phyloP scores from a whole-genome alignment of 2,888 invertebrate species.

The Octonoba sinensis region DNA sequence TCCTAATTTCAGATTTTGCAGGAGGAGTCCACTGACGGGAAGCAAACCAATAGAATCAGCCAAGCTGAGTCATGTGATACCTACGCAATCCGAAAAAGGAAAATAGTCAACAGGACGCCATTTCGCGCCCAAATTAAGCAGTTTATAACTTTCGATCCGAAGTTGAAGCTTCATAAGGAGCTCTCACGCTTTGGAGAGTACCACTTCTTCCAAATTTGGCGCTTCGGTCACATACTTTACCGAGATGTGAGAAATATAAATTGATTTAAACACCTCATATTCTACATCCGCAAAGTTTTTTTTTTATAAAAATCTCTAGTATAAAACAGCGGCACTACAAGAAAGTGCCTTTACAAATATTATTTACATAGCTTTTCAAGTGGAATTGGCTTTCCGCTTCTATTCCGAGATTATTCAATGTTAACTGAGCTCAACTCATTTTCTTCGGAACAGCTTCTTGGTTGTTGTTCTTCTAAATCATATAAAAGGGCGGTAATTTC shows the following conservation, averaged over 20 bases:
- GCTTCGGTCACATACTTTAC: not conserved
- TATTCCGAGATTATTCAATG: not conserved
- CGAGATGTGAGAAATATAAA: not conserved
- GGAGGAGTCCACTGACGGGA: conserved; percentile 27
- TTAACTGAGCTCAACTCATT: conserved; percentile 15
- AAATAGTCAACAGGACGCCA: conserved; percentile 25
- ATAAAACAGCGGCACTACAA: not conserved
- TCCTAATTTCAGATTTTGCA: conserved; percentile 39
- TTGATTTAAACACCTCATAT: not conserved
- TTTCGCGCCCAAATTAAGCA: conserved; percentile 39
- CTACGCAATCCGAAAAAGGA: conserved; percentile 29
- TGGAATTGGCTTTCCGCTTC: not conserved
- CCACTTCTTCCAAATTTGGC: conserved; percentile 31
- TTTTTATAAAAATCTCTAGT: too few species aligned
- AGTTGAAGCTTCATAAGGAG: conserved; percentile 23
- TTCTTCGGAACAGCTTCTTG: not conserved
- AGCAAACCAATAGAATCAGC: conserved; percentile 25
- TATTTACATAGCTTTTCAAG: conserved; percentile 1
- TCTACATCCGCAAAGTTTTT: too few species aligned
- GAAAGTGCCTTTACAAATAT: not conserved
- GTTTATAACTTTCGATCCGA: conserved; percentile 26
- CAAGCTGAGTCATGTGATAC: conserved; percentile 45
- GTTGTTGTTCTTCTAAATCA: conserved; percentile 19
- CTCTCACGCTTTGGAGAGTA: not conserved
- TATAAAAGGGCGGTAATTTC: conserved; percentile 59